Evolutionary conservation across 2,888 invertebrate genomes (phyloP), one percentile per base, ranked within the genome.

Genomic region (Cantharis rufa): DNA sequence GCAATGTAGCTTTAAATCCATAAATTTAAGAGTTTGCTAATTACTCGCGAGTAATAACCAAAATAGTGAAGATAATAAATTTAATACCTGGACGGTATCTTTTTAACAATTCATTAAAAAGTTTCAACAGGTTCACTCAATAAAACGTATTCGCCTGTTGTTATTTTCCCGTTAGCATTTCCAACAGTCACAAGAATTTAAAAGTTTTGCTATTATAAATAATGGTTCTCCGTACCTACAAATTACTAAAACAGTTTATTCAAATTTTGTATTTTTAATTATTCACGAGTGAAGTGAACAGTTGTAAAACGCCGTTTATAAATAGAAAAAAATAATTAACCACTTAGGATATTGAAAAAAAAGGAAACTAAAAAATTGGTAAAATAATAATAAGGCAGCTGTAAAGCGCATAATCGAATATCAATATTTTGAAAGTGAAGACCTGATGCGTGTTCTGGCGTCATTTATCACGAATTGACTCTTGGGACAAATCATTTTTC

Each of bases 401-500:
- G 74, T 75, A 75, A 74, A 77, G 69, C 74, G 71, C 62, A 71
- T 78, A 78, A 78, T 78, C 78, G 78, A 78, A 78, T 76, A 79
- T 78, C 78, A 71, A 78, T 78, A 79, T 77, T 77, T 78, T 28
- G 70, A 78, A 80, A 78, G 78, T 80, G 79, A 78, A 78, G 78
- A 79, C 78, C 74, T 77, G 77, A 81, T 82, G 82, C 83, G 82
- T 83, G 83, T 82, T 80, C 80, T 80, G 79, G 75, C 78, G 80
- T 82, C 82, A 83, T 84, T 84, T 82, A 82, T 82, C 81, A 81
- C 75, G 82, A 81, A 83, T 83, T 83, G 83, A 83, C 83, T 83
- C 82, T 69, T 75, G 81, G 82, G 83, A 84, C 83, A 84, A 84
- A 84, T 84, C 83, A 84, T 84, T 84, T 84, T 83, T 84, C 84